Percentiles rank a stretch among this genome's conserved stretches.
phyloP scores from a whole-genome alignment of 1,140 invertebrate species.

The Ephestia elutella region DNA sequence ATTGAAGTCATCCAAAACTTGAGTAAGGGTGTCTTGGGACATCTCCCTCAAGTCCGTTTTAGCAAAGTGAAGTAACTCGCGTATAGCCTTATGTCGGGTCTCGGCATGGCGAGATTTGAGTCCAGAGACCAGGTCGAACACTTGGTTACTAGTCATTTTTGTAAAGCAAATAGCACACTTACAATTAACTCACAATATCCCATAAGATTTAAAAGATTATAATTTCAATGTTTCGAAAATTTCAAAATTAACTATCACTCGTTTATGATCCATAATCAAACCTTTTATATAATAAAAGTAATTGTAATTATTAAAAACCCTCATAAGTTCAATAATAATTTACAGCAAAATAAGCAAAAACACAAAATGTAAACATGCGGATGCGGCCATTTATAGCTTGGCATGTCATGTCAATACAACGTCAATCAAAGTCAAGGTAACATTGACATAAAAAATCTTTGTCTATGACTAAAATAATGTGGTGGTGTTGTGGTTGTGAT shows the following conservation, averaged over 20 bases:
- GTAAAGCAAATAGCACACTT: constrained; percentile 2
- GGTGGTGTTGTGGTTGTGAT: too few relatives aligned
- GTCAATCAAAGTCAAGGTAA: not conserved
- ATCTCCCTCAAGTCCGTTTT: constrained; percentile 95
- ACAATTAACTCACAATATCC: not conserved
- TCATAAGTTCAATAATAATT: not conserved
- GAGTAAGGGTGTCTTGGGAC: constrained; percentile 87
- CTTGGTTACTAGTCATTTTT: constrained; percentile 65
- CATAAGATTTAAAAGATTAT: not conserved
- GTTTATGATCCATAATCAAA: not conserved
- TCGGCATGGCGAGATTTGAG: constrained; percentile 93
- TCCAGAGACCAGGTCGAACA: constrained; percentile 87
- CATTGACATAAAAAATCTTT: not conserved
- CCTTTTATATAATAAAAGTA: too few relatives aligned
- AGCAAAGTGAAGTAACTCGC: constrained; percentile 91
- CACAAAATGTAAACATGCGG: not conserved
- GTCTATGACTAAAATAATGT: not conserved
- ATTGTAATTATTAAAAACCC: too few relatives aligned
- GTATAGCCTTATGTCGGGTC: constrained; percentile 85
- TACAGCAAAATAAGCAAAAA: not conserved
- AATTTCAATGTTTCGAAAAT: not conserved
- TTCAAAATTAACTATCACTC: not conserved
- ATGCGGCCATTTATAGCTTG: not conserved
- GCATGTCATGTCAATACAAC: not conserved
- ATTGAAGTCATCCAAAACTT: constrained; percentile 95